Evolutionary conservation across 2,797 vertebrate species (phyloP).

Genomic region (Anabacerthia variegaticeps): DNA sequence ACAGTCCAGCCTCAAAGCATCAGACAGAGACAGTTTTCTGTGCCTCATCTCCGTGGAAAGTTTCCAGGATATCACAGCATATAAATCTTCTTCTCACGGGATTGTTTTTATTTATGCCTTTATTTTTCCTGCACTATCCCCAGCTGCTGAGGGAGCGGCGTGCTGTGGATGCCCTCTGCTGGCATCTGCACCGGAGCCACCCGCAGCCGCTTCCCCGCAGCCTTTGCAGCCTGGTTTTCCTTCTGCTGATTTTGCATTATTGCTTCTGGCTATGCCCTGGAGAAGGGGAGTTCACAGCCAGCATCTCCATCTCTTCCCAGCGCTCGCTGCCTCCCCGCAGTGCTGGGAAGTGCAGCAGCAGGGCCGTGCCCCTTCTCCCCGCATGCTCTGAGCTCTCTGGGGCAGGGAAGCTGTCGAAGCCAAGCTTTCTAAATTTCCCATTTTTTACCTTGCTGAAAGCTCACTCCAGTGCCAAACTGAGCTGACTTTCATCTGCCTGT

Average conservation of each 20-base stretch:
- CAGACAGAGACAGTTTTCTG: background rate
- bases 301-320: background rate
- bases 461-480: background rate
- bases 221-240: background rate
- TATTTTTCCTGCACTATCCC: rapidly evolving
- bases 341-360: background rate
- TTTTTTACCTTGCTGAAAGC: background rate
- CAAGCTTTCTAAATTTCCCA: background rate
- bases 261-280: background rate
- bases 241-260: background rate
- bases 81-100: background rate
- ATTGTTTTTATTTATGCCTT: background rate
- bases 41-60: background rate
- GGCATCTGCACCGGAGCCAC: rapidly evolving
- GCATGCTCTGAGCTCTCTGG: rapidly evolving
- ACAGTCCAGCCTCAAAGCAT: background rate
- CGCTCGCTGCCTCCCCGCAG: rapidly evolving
- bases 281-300: background rate
- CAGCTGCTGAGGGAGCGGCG: background rate
- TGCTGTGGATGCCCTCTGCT: constrained; percentile 42
- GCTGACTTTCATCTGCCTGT: background rate
- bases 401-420: rapidly evolving
- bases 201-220: rapidly evolving
- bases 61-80: background rate
- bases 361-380: background rate